A percentile compares a stretch with the other conserved stretches of the same genome.
phyloP scores from a whole-genome alignment of 2,113 vertebrate genomes.

The Lepus europaeus region DNA sequence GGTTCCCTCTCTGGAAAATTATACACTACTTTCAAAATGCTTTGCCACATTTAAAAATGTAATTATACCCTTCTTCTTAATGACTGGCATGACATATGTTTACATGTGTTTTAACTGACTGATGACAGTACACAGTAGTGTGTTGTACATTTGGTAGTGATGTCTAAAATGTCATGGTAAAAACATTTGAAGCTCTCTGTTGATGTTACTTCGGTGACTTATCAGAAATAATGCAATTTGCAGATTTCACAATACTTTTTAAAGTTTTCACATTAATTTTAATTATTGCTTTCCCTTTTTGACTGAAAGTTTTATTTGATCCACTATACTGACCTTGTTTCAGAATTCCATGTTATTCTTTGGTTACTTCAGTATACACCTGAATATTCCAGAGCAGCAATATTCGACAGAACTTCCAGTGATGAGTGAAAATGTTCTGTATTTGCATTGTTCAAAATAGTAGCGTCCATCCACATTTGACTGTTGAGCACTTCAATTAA shows the following conservation, averaged over 20 bases:
- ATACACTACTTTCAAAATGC: constrained; percentile 86
- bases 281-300: neutral
- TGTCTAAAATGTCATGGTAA: constrained; percentile 75
- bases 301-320: neutral
- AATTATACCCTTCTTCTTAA: constrained; percentile 89
- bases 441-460: neutral
- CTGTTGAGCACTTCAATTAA: neutral
- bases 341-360: neutral
- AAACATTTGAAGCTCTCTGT: constrained; percentile 73
- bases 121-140: constrained; percentile 81
- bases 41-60: constrained; percentile 88
- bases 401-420: neutral
- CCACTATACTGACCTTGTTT: neutral
- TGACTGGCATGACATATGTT: constrained; percentile 87
- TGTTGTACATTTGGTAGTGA: constrained; percentile 80
- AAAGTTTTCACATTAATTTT: constrained; percentile 44
- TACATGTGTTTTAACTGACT: constrained; percentile 88
- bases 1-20: constrained; percentile 86
- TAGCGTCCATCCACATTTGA: neutral
- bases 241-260: neutral
- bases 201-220: constrained; percentile 71
- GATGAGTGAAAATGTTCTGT: neutral
- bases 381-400: neutral
- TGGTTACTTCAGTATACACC: neutral
- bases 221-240: constrained; percentile 62